A percentile compares a stretch with the other conserved stretches of the same genome.
phyloP scores from a whole-genome alignment of 1,140 invertebrate genomes.

The Tetragnatha versicolor region DNA sequence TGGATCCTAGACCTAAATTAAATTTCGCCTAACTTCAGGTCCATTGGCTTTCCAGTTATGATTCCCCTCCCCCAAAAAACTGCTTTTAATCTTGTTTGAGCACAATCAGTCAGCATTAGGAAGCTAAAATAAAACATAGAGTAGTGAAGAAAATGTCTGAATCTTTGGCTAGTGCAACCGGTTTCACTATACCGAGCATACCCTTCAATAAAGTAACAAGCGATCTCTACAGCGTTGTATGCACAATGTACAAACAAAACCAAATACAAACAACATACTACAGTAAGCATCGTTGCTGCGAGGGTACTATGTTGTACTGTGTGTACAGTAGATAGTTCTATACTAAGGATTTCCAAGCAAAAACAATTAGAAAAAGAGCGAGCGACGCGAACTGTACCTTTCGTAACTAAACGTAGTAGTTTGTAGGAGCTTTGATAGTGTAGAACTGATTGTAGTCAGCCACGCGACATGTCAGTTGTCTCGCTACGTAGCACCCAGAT shows the following conservation, averaged over 20 bases:
- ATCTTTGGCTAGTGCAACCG: slow-evolving; percentile 47
- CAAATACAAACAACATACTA: slow-evolving; percentile 37
- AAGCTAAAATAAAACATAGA: not conserved
- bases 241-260: slow-evolving; percentile 50
- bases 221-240: slow-evolving; percentile 38
- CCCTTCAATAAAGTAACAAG: slow-evolving; percentile 28
- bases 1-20: too few relatives aligned
- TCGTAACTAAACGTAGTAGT: slow-evolving; percentile 56
- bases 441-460: slow-evolving; percentile 51
- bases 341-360: slow-evolving; percentile 33
- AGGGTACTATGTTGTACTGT: slow-evolving; percentile 46
- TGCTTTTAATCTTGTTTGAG: too few relatives aligned
- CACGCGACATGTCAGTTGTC: slow-evolving; percentile 50
- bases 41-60: too few relatives aligned
- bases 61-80: too few relatives aligned
- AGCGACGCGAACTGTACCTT: slow-evolving; percentile 48
- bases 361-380: slow-evolving; percentile 33
- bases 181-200: slow-evolving; percentile 22
- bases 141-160: not conserved
- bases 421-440: slow-evolving; percentile 56
- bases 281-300: slow-evolving; percentile 39
- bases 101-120: not conserved
- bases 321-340: slow-evolving; percentile 51
- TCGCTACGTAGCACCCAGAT: slow-evolving; percentile 55
- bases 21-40: too few relatives aligned